Base-by-base conservation (phyloP, 2,113 vertebrate species). In the Psilopogon haemacephalus region DNA sequence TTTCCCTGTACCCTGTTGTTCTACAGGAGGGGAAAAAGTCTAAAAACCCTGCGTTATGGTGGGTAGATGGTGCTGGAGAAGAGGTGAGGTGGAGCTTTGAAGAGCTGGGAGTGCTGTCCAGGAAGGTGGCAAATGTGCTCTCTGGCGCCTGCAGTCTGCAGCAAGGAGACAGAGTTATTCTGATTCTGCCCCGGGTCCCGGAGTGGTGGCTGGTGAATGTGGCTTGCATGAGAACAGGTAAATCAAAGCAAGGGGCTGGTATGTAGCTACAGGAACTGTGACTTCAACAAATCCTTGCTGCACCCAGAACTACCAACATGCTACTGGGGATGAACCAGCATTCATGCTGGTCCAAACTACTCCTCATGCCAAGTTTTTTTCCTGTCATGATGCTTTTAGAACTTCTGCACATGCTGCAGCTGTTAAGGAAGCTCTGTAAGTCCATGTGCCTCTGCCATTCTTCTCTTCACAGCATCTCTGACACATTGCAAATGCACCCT, bases 141-240 rank as follows among this genome's bases (percentile, higher is more conserved):
- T 96, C 88, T 58, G 97, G 96, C 74, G 95, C 89, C 68, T 98
- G 98, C 38, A 33, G 91, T 59, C 85, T 98, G 54, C 93, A 90
- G 56, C 96, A 27, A 56, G 97, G 97, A 86, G 98, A 98, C 86
- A 81, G 98, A 38, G 97, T 98, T 50, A 95, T 98, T 59, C 79
- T 98, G 24, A 95, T 98, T 77, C 95, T 98, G 35, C 98, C 98
- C 42, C 93, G 96, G 58, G 74, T 98, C 32, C 98, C 98, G 1
- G 98, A 98, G 91, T 98, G 98, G 98, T 98, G 98, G 98, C 97
- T 98, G 80, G 89, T 98, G 52, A 98, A 98, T 32, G 84, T 98
- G 59, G 98, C 98, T 38, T 98, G 98, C 88, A 81, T 98, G 48
- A 96, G 98, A 94, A 98, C 98, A 95, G 98, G 98, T 98, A 40